Percentiles rank a stretch among this genome's conserved stretches.
These are phyloP conservation scores for Halocynthia aurantium DNA, from an alignment of 23 tunicate genomes.

Conservation along the genomic window DNA sequence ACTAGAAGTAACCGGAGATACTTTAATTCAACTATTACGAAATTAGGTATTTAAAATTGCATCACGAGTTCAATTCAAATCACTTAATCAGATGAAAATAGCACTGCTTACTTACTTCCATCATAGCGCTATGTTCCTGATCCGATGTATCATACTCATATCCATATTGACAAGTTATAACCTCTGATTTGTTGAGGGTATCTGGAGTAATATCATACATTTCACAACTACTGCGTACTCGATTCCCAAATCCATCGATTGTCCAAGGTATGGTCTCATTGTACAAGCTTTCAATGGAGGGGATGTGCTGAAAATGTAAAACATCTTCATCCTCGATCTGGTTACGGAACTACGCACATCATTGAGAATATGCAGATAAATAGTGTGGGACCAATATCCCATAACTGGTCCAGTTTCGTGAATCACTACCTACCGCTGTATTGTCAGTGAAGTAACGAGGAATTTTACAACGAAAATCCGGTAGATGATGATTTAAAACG, in stretches of 20 bases:
- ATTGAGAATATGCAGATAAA: neutral
- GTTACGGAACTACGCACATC: neutral
- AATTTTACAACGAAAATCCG: neutral
- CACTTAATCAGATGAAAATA: no score
- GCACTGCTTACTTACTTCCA: no score
- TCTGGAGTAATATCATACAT: neutral
- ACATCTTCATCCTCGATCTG: no score
- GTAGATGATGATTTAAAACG: neutral
- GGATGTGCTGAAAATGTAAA: neutral
- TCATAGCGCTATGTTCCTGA: no score
- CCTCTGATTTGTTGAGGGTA: no score
- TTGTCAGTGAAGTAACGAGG: neutral
- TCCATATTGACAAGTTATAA: no score
- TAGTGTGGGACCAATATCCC: neutral
- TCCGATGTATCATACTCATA: no score
- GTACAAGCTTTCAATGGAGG: neutral
- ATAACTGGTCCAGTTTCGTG: neutral
- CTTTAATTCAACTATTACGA: no score
- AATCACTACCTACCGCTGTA: neutral
- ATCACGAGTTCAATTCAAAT: no score
- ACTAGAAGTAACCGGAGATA: no score
- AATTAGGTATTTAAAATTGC: no score
- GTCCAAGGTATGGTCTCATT: slow-evolving; percentile 7
- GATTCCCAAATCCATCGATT: neutral
- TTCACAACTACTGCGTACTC: neutral